Base-by-base conservation (phyloP, 1,140 invertebrate genomes). In the Ooceraea biroi region DNA sequence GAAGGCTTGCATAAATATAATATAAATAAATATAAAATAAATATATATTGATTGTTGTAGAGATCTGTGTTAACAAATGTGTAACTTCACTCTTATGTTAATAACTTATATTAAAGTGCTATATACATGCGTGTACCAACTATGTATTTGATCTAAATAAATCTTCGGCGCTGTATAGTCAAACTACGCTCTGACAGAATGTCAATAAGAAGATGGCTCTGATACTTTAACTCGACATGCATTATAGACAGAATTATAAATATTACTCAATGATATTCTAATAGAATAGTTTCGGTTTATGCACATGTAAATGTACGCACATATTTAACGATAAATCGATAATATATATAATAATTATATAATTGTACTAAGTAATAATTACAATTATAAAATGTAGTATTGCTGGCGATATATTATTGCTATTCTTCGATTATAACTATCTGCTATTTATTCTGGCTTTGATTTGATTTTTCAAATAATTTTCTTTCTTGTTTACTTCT, bases 71-170 rank as follows among this genome's bases (percentile, higher is more conserved):
- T 36, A 36, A 78, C 10, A 14, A 78, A 46, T 78, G 66, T 68
- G 25, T n/a, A n/a, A 1, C 44, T n/a, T 46, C 3, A 69, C 7
- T 63, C 17, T 41, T 36, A 52, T 5, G 3, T 55, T 52, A 77
- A 71, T 46, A 57, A 69, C 57, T 57, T 46, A 71, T 46, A 58
- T 0, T 12, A n/a, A 8, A 19, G 50, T 50, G n/a, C 8, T 19
- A 46, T 4, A 0, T 8, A 44, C 11, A 78, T 55, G 30, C 44
- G 57, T 68, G n/a, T 22, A 10, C 4, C 17, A 41, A 57, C 0
- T 71, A 25, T 22, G 46, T 27, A 55, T 30, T 44, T 80, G 12
- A 57, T 78, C 25, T 50, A 57, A 68, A 68, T 57, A 44, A 80
- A 30, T 57, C 17, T 69, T 78, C 10, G 1, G 5, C 10, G 14